Evolutionary conservation across 2,113 vertebrate genomes (phyloP), one percentile per base, ranked within the genome.

Genomic region (Pseudorhombus dupliciocellatus): DNA sequence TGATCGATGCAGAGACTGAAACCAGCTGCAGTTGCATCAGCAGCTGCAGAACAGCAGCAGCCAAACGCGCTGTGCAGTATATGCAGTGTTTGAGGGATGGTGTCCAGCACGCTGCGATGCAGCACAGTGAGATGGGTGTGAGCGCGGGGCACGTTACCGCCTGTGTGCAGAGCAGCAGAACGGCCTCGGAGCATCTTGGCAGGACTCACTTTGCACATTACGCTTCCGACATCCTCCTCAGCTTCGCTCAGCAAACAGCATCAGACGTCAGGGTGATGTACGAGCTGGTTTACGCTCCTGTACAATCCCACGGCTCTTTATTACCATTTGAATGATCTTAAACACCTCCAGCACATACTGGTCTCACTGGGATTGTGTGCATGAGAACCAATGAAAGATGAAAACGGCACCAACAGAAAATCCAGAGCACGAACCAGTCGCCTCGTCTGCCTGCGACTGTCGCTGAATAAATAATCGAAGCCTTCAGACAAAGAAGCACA

Each of bases 91-190:
- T 66, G 69, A 83, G 75, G 25, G 75, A 84, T 48, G 68, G 66
- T 65, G 87, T 87, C 83, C 86, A 79, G 76, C 66, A 73, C 53
- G 77, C 77, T 79, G 80, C 66, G 76, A 79, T 81, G 77, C 79
- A 78, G 81, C 42, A 57, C 44, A 78, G 77, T 56, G 55, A 62
- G 65, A 80, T 60, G 79, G 74, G 67, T 74, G 71, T 83, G 70
- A 76, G 75, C 63, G 75, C 55, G 21, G 64, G 42, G 67, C 70
- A 66, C 74, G 68, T 75, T 80, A 80, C 70, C 70, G 59, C 76
- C 77, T 70, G 68, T 70, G 84, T 77, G 81, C 75, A 81, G 76
- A 77, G 75, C 18, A 82, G 80, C 78, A 77, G 75, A 84, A 80
- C 77, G 75, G 81, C 84, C 80, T 84, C 34, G 25, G 53, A 87